These are phyloP conservation scores for Cinclus mexicanus DNA, from an alignment of 2,113 vertebrate genomes.

Conservation along the genomic window DNA sequence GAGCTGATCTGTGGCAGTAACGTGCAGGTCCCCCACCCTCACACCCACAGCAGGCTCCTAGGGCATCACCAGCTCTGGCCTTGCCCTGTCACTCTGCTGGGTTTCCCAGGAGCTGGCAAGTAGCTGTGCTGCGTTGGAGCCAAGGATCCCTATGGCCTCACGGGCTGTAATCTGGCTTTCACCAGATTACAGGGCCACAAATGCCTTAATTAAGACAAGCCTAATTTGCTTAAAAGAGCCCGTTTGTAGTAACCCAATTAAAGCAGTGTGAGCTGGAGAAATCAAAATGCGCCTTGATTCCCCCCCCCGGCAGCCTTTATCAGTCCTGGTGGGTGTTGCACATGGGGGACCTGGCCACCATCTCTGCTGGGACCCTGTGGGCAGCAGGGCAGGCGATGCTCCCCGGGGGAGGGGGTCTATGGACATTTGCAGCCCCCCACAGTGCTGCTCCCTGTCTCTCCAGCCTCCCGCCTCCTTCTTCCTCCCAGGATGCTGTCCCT, in stretches of 20 bases:
- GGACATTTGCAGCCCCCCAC: background rate
- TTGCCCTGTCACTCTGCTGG: background rate
- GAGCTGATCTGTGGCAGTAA: background rate
- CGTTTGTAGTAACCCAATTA: constrained; percentile 60
- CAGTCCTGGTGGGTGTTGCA: background rate
- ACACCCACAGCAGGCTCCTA: background rate
- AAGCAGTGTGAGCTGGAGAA: constrained; percentile 2
- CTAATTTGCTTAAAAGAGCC: constrained; percentile 56
- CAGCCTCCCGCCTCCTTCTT: background rate
- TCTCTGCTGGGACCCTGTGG: accelerated
- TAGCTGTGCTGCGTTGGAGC: accelerated
- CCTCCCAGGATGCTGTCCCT: background rate
- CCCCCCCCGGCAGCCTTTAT: background rate
- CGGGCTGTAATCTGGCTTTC: constrained; percentile 22
- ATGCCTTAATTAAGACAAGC: constrained; percentile 31
- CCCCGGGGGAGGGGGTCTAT: accelerated
- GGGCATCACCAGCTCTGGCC: background rate
- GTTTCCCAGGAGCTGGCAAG: background rate
- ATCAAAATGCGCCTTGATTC: background rate
- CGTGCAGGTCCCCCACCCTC: background rate
- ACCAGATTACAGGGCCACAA: constrained; percentile 17
- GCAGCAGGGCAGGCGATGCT: background rate
- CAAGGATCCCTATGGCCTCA: background rate
- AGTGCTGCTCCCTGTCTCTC: background rate
- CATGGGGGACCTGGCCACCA: accelerated